Evolutionary conservation across 1,140 invertebrate genomes (phyloP), one percentile per base, ranked within the genome.

Genomic region (Bombus sylvicola): DNA sequence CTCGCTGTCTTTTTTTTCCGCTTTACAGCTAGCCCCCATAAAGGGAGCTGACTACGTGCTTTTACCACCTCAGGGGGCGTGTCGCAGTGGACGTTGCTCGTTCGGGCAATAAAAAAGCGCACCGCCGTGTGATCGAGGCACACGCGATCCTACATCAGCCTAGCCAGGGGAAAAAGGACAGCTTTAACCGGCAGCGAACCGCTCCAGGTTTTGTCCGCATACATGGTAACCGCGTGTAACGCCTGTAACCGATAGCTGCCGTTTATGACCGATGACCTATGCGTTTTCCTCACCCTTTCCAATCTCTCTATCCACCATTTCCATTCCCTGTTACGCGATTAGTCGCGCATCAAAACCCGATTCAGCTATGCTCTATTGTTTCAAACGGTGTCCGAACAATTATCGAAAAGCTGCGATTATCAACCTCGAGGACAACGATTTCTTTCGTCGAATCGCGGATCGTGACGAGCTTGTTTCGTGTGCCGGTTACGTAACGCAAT

Each of bases 21-120:
- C 87, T 91, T 87, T 90, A 90, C 81, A 81, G 74, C 74, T 39
- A 31, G n/a, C 69, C 59, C 78, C 69, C 89, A 80, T 91, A 91
- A 91, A 91, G 89, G 81, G 80, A 90, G 86, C 86, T 87, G 88
- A 87, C 89, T 88, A 84, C 57, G 86, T 81, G 89, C 87, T 85
- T 88, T 91, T 91, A 87, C 81, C 89, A 88, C 86, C 89, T 88
- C 78, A 39, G 74, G 87, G 89, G 74, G 83, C 84, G 82, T 90
- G 85, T 82, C 86, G 85, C 68, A 66, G 79, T 83, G 88, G 86
- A 87, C 88, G 83, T 68, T 90, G 89, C 89, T 90, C 89, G 89
- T 90, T 90, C 86, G 86, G 75, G 89, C 89, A 90, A 90, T 90
- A 90, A 90, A 90, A 90, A 90, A 90, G 89, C 86, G 89, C 86